Conservation (phyloP, 2,797 vertebrate genomes). For the Danio tinwini region DNA sequence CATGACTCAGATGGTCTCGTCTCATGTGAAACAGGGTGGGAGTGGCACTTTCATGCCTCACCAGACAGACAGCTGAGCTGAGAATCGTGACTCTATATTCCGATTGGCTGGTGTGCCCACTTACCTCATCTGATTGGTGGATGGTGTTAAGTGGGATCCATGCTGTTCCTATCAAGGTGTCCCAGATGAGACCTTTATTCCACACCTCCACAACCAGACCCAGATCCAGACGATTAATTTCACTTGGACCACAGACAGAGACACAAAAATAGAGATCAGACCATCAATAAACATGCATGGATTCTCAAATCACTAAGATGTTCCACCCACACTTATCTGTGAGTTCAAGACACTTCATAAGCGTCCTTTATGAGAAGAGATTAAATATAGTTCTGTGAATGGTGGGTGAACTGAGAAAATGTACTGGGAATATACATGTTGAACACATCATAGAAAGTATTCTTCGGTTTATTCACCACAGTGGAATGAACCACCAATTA, state of each 20-base stretch:
- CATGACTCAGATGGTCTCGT: constrained; percentile 28
- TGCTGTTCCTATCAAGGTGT: constrained; percentile 93
- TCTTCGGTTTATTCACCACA: too few relatives aligned
- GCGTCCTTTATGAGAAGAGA: not conserved
- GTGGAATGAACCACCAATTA: too few relatives aligned
- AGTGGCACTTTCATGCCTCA: constrained; percentile 22
- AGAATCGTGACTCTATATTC: constrained; percentile 8
- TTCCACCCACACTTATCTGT: not conserved
- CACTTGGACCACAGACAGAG: constrained; percentile 75
- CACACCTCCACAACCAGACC: constrained; percentile 97
- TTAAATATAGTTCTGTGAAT: not conserved
- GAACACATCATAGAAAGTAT: not conserved
- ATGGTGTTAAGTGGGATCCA: constrained; percentile 90
- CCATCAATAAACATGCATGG: not conserved
- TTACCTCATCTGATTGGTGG: constrained; percentile 91
- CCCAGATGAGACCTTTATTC: constrained; percentile 99
- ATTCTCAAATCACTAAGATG: not conserved
- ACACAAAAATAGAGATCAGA: constrained; percentile 18
- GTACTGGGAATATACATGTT: not conserved
- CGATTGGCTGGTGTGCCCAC: not conserved
- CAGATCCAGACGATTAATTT: constrained; percentile 92
- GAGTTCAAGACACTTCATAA: not conserved
- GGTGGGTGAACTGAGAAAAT: not conserved
- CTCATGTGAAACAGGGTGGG: constrained; percentile 21
- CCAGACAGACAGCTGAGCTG: not conserved